phyloP scores from a whole-genome alignment of 2,113 vertebrate genomes.

The Cyphomyrus discorhynchus region DNA sequence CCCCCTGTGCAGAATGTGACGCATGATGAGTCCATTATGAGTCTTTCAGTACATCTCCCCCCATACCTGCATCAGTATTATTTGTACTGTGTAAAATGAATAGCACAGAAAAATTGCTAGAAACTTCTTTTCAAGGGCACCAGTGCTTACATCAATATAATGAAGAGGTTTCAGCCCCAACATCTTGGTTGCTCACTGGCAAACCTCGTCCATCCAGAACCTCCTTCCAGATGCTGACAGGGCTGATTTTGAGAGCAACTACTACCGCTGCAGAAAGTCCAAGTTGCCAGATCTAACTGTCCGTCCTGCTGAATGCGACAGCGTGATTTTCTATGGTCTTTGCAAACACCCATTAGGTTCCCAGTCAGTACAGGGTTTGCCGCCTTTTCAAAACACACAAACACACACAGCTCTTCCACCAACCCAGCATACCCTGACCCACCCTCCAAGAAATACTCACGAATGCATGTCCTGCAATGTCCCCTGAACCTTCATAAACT shows the following conservation, averaged over 20 bases:
- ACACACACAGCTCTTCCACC: conserved; percentile 4
- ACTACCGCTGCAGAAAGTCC: conserved; percentile 24
- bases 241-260: conserved; percentile 21
- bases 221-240: conserved; percentile 16
- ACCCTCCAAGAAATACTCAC: not conserved
- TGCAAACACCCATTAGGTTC: not conserved
- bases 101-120: not conserved
- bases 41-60: not conserved
- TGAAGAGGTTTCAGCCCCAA: not conserved
- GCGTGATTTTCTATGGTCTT: no score
- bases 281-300: no score
- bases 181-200: not conserved
- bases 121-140: not conserved
- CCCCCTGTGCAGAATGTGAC: conserved; percentile 64
- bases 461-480: not conserved
- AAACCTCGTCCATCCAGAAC: not conserved
- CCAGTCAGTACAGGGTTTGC: not conserved
- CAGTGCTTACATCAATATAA: not conserved
- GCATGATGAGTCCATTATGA: not conserved
- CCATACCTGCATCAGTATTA: not conserved
- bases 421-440: not conserved
- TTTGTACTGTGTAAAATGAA: not conserved
- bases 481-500: not conserved
- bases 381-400: not conserved
- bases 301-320: no score